Evolutionary conservation across 2,797 vertebrate species (phyloP), one percentile per base, ranked within the genome.

Genomic region (Apogon talboti): DNA sequence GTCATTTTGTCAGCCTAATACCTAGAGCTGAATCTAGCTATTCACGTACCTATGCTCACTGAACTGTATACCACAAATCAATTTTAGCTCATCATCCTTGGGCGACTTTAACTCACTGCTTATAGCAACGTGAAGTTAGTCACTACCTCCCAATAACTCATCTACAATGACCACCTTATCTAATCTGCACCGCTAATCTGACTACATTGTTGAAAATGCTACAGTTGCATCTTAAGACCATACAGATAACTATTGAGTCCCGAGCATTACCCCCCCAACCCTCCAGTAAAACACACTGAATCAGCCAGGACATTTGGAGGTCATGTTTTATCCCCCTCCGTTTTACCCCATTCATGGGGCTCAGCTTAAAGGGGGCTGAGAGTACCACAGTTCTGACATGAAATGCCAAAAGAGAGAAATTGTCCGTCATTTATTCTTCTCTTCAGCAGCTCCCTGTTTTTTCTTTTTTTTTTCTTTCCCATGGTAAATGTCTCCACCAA

Each of bases 181-280:
- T 87, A 82, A 88, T 88, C 91, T 82, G 84, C 89, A 88, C 81
- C 70, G 75, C 83, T 89, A 84, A 85, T 89, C 86, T 87, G 87
- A 91, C 91, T 92, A 92, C 90, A 90, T 90, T 89, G 89, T 88
- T 89, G 88, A 87, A 93, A 93, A 93, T 92, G 91, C 92, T 93
- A 93, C 91, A 90, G 90, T 92, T 92, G 91, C 92, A 91, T 91
- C 80, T 89, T 87, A 84, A 87, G 80, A 91, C 82, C 88, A 71
- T 71, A 87, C 75, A 81, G 86, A 89, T 83, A 82, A 82, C 85
- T 79, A 86, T 69, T 84, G 83, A 86, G 84, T 88, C 79, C 87
- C 78, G 35, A 79, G 85, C 71, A 66, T 72, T 45, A 44, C 37
- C 56, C 65, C 51, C 66, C 47, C 56, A 60, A 38, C 62, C 73